These are phyloP conservation scores for Numida meleagris DNA, from an alignment of 2,113 vertebrate genomes.

Conservation along the genomic window DNA sequence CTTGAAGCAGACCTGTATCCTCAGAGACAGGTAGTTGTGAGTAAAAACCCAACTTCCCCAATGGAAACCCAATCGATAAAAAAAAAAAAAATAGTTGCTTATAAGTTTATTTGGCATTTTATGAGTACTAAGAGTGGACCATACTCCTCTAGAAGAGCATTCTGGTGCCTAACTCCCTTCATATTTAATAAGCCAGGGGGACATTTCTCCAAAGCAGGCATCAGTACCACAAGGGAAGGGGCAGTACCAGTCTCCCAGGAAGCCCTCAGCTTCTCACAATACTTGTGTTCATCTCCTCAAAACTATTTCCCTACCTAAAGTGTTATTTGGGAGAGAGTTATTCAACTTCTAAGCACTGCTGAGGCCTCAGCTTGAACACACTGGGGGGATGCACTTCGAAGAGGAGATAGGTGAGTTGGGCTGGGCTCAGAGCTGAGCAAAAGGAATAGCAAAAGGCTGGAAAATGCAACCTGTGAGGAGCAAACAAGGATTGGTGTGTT, in stretches of 20 bases:
- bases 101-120: neutral
- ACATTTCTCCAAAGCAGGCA: neutral
- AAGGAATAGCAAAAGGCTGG: neutral
- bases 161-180: neutral
- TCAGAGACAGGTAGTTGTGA: neutral
- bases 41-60: neutral
- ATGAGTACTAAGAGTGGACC: neutral
- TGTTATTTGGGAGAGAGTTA: neutral
- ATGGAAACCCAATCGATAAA: neutral
- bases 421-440: neutral
- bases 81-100: neutral
- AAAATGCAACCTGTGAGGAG: neutral
- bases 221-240: neutral
- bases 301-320: neutral
- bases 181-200: neutral
- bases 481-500: neutral
- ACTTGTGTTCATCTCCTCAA: neutral
- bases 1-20: neutral
- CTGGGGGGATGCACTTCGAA: neutral
- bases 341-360: neutral
- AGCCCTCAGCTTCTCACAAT: fast-evolving
- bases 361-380: neutral
- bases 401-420: neutral
- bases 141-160: neutral
- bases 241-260: fast-evolving